Evolutionary conservation across 2,113 vertebrate species (phyloP).

Genomic region (Gnathonemus longibarbis): DNA sequence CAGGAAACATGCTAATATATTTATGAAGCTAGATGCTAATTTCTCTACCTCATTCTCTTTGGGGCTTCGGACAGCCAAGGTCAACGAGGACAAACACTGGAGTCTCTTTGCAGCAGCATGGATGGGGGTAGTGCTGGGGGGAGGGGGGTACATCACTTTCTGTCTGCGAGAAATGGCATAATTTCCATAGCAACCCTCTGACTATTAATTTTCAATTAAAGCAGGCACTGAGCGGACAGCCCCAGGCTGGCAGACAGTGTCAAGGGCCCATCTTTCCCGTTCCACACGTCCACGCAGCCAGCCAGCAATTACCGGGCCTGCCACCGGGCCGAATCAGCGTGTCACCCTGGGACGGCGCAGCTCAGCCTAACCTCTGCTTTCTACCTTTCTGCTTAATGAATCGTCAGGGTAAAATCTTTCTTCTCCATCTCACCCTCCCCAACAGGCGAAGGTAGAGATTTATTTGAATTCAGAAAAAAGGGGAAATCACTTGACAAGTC

Average conservation of each 20-base stretch:
- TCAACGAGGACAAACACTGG: conserved; percentile 98
- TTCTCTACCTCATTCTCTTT: conserved; percentile 77
- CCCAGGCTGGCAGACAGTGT: conserved; percentile 80
- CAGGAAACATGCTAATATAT: background rate
- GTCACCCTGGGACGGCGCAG: background rate
- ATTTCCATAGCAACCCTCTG: conserved; percentile 86
- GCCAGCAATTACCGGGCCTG: conserved; percentile 53
- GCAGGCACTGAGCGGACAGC: conserved; percentile 81
- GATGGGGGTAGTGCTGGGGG: conserved; percentile 52
- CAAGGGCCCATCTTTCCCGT: conserved; percentile 78
- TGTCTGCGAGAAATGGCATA: conserved; percentile 75
- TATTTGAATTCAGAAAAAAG: background rate
- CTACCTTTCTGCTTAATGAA: conserved; percentile 2
- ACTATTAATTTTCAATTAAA: conserved; percentile 97
- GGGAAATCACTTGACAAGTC: background rate
- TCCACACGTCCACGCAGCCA: conserved; percentile 76
- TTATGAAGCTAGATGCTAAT: conserved; percentile 41
- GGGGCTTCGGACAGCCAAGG: conserved; percentile 92
- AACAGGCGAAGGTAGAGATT: background rate
- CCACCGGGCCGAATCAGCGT: conserved; percentile 66
- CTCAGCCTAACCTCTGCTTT: conserved; percentile 1
- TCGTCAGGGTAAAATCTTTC: background rate
- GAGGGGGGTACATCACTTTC: conserved; percentile 56
- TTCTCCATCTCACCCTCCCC: background rate
- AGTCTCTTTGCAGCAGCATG: conserved; percentile 76